Evolutionary conservation across 37 sponge, comb jelly and placozoan species (phyloP), one percentile per base, ranked within the genome.

Genomic region (Eunapius fragilis): DNA sequence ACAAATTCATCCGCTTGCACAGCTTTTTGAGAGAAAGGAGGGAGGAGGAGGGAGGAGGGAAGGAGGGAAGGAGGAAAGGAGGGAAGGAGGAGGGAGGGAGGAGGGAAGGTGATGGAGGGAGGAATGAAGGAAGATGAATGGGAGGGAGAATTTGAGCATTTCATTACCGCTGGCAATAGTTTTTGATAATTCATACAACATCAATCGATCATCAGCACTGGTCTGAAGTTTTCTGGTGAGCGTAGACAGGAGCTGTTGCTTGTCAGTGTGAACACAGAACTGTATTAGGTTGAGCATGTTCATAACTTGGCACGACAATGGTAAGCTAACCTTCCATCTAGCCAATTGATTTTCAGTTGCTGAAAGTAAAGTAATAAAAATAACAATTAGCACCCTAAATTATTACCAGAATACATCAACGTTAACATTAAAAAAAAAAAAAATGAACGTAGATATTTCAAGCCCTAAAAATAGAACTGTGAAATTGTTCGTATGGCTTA

Each of bases 181-280:
- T 26, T 41, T 37, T 17, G 45, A 78, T 25, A 78, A 47, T 38
- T 78, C 30, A 37, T 48, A 25, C 25, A 75, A 31, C 23, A 75
- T 75, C 9, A 13, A 36, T 31, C 34, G 24, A 32, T 36, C 32
- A 31, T 75, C 31, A 34, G 75, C 3, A 2, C 75, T 24, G 3
- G 32, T 33, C 3, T 36, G 75, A 10, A 75, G 32, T 33, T 31
- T 37, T 49, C 38, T 24, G 32, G 23, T 48, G 30, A 78, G 79
- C 5, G 41, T 24, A 23, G 25, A 47, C 58, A 78, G 35, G 25
- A 78, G 38, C 48, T 78, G 38, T 23, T 14, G 79, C 48, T 78
- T 78, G 79, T 78, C 79, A 78, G 79, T n/a, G 26, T 78, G 79
- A 34, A 78, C 79, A 78, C 79, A 78, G 38, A 78, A 78, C 79